phyloP scores from a whole-genome alignment of 2,797 vertebrate species.

The Pachyuromys duprasi region DNA sequence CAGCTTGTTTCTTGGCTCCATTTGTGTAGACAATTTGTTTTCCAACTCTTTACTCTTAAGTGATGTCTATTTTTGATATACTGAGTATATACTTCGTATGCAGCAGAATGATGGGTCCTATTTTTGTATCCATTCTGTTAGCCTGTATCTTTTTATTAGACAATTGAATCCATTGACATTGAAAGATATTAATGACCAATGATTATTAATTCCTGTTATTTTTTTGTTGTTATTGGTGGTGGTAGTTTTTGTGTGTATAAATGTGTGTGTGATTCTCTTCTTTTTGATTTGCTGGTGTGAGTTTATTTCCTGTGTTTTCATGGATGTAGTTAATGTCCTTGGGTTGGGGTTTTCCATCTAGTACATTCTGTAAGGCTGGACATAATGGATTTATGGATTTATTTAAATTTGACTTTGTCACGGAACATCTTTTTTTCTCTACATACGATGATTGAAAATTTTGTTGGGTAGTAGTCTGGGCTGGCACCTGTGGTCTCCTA shows the following conservation, averaged over 20 bases:
- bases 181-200: background rate
- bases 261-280: background rate
- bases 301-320: background rate
- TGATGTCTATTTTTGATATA: background rate
- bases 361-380: background rate
- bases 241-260: background rate
- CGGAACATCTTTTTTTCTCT: background rate
- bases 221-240: background rate
- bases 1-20: background rate
- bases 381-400: background rate
- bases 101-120: background rate
- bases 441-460: background rate
- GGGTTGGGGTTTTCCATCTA: background rate
- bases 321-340: background rate
- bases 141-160: background rate
- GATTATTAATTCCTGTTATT: background rate
- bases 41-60: background rate
- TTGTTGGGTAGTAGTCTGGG: background rate
- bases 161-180: background rate
- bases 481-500: background rate
- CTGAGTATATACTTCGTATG: background rate
- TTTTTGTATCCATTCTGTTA: background rate
- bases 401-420: background rate
- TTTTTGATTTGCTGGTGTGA: background rate
- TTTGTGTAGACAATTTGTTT: background rate